Base-by-base conservation (phyloP, 2,797 vertebrate genomes). In the Pangasius krempfi region DNA sequence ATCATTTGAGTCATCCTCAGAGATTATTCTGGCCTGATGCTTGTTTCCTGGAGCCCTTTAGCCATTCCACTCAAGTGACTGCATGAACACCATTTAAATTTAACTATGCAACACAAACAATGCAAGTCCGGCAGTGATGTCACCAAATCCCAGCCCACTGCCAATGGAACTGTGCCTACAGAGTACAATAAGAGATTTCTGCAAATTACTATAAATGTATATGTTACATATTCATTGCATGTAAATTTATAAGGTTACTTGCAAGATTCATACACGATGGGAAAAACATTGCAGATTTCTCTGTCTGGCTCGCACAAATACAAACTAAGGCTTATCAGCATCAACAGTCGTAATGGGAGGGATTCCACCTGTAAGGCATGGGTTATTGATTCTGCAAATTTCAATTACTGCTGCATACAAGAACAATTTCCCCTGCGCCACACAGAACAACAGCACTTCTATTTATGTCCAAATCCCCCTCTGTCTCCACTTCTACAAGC, bases 301-400 rank as follows among this genome's bases (percentile, higher is more conserved):
- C 27, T 52, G 8, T 60, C 54, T 60, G 56, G 33, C 79, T 81
- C 10, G 5, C 56, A 75, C 50, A 72, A 25, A 81, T 54, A 70
- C 72, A 50, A 58, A 76, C 73, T 30, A 25, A 66, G 27, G 84
- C 44, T 83, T 75, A 68, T 84, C 37, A 84, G 89, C 30, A 83
- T 90, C 80, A 89, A 81, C 68, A 84, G 87, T 50, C 56, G 68
- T 91, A 91, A 91, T 91, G n/a, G 81, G 86, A 91, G 89, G 79
- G 87, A 72, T 89, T 91, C 85, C 81, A 88, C 86, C 89, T 91
- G 62, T 88, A 91, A 90, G 56, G 86, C 64, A 89, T 89, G 89
- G 81, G 88, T 68, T 75, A 92, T 89, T 89, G 90, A 94, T 91
- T 89, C 52, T 25, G 20, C 89, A 91, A 91, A 90, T 91, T 90